Evolutionary conservation across 1,140 invertebrate genomes (phyloP).

Genomic region (Drosophila lacteicornis): DNA sequence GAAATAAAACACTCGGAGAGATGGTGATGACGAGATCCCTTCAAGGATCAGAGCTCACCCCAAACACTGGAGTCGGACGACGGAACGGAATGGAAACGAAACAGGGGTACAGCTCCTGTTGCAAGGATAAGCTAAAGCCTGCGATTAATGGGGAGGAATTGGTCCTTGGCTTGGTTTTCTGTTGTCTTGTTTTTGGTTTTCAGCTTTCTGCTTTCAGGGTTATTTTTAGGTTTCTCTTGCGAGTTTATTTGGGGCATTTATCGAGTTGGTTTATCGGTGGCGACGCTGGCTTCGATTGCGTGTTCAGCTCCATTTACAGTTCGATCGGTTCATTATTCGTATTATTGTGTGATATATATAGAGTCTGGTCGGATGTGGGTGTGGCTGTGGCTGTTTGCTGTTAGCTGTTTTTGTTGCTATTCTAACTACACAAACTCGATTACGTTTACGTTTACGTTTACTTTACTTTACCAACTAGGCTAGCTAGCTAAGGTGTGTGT

Average conservation of each 20-base stretch:
- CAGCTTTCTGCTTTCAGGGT: slow-evolving; percentile 10
- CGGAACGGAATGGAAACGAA: slow-evolving; percentile 35
- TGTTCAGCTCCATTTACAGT: slow-evolving; percentile 28
- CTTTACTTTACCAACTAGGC: slow-evolving; percentile 47
- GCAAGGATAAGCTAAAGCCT: slow-evolving; percentile 8
- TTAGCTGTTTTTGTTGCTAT: slow-evolving; percentile 28
- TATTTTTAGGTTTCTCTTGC: slow-evolving; percentile 41
- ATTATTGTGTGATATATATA: slow-evolving; percentile 11
- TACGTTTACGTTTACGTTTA: slow-evolving; percentile 25
- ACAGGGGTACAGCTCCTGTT: slow-evolving; percentile 23
- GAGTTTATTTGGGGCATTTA: slow-evolving; percentile 45
- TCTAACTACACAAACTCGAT: slow-evolving; percentile 58
- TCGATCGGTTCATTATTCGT: slow-evolving; percentile 39
- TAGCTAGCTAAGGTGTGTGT: slow-evolving; percentile 41
- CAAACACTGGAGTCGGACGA: slow-evolving; percentile 29
- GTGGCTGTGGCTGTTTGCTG: slow-evolving; percentile 20
- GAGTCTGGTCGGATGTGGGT: slow-evolving; percentile 13
- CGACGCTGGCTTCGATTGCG: slow-evolving; percentile 23
- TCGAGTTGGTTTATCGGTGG: slow-evolving; percentile 34
- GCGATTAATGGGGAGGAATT: slow-evolving; percentile 5
- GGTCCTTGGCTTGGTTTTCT: slow-evolving; percentile 10
- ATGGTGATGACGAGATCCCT: slow-evolving; percentile 3
- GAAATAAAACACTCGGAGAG: slow-evolving; percentile 22
- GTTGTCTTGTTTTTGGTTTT: slow-evolving; percentile 8
- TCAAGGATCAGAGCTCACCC: slow-evolving; percentile 14